Evolutionary conservation across 2,888 invertebrate genomes (phyloP).

Genomic region (Cyclophora albipunctata): DNA sequence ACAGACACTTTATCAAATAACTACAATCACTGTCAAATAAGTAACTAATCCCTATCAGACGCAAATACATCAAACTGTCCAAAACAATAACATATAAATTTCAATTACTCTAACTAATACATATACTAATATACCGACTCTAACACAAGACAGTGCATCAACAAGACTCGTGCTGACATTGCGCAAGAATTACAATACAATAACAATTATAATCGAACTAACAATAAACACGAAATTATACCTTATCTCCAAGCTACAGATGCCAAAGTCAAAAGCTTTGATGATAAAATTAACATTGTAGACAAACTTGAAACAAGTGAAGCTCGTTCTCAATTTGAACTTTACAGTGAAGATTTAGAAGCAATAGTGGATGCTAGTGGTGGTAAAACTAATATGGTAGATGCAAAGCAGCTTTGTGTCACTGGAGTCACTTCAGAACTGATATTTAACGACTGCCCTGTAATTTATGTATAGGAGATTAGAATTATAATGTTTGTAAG

Average conservation of each 20-base stretch:
- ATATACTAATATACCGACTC: constrained; percentile 26
- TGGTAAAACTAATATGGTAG: constrained; percentile 30
- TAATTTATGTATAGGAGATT: constrained; percentile 64
- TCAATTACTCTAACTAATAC: constrained; percentile 20
- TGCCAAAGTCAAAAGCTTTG: constrained; percentile 18
- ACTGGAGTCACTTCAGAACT: constrained; percentile 59
- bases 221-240: constrained; percentile 17
- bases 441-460: constrained; percentile 62
- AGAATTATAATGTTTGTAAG: constrained; percentile 52
- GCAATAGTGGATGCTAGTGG: constrained; percentile 17
- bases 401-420: constrained; percentile 54
- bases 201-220: constrained; percentile 1
- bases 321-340: constrained; percentile 21
- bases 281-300: constrained; percentile 27
- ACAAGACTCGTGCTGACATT: constrained; percentile 45
- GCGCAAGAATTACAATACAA: constrained; percentile 29
- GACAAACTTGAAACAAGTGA: constrained; percentile 14
- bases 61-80: too few relatives aligned
- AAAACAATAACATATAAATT: too few relatives aligned
- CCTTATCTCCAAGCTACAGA: constrained; percentile 25
- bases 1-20: too few relatives aligned
- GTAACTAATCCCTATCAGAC: too few relatives aligned
- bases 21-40: too few relatives aligned
- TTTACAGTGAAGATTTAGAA: constrained; percentile 26
- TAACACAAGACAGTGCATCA: constrained; percentile 36